These are phyloP conservation scores for Drosophila kepulauana DNA, from an alignment of 1,140 invertebrate genomes.

Conservation along the genomic window DNA sequence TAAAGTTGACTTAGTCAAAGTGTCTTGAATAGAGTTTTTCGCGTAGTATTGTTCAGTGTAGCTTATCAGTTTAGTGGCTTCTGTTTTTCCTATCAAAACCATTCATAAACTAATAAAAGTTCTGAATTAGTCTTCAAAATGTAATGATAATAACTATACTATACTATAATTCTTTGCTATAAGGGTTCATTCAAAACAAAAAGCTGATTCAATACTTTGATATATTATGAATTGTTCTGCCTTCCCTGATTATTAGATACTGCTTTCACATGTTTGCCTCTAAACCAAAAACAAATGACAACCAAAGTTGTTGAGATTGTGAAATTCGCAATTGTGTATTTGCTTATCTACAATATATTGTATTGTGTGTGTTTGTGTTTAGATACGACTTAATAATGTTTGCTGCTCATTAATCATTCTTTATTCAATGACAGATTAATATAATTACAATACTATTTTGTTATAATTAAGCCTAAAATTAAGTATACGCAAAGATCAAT, in stretches of 20 bases:
- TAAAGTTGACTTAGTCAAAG: no score
- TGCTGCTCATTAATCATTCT: not conserved
- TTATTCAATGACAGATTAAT: conserved; percentile 11
- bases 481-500: not conserved
- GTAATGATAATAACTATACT: no score
- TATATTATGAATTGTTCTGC: not conserved
- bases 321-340: conserved; percentile 5
- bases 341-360: not conserved
- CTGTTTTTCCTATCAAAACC: no score
- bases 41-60: no score
- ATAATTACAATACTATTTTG: conserved; percentile 5
- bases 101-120: no score
- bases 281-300: not conserved
- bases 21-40: no score
- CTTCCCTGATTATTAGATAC: not conserved
- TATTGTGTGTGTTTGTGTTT: not conserved
- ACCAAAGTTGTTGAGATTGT: conserved; percentile 7
- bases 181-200: not conserved
- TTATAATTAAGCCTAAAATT: not conserved
- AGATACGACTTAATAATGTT: conserved; percentile 5
- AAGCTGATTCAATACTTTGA: not conserved
- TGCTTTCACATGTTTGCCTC: not conserved
- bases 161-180: no score
- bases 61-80: no score
- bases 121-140: no score